Evolutionary conservation across 1,140 invertebrate species (phyloP), one percentile per base, ranked within the genome.

Genomic region (Euglossa dilemma): DNA sequence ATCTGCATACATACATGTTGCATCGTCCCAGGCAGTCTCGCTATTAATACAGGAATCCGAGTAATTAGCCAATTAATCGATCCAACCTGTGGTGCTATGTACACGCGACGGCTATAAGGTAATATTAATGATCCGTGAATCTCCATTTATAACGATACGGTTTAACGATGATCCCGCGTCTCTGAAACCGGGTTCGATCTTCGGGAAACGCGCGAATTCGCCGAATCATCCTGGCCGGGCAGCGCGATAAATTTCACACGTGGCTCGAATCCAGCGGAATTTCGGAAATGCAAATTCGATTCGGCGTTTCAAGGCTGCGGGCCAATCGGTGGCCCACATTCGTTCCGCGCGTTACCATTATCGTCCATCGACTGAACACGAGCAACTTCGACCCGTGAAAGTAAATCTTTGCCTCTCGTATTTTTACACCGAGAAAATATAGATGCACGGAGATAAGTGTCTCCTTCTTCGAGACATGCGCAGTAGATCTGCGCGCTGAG

Each of bases 11-110:
- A 3, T 16, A 18, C n/a, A 67, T 20, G 16, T 71, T 54, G 8
- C 59, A 43, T 59, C 28, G 28, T 43, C 47, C 63, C 23, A 64
- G 45, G 71, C 76, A 87, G 81, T 70, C 54, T 23, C 20, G 61
- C 74, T 70, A 86, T 89, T 74, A 87, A 87, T 83, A 79, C 72
- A 74, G 71, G 75, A 66, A 85, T 80, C 78, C 79, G 87, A 89
- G 80, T 89, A 89, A 89, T 89, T 87, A 89, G 71, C 64, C 85
- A 73, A 89, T 89, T 88, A 87, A 87, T 85, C 87, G 85, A 86
- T 86, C 78, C 57, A 52, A 54, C 72, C 69, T 73, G 84, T 45
- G 66, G 52, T 82, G 57, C 47, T n/a, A 45, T 75, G 71, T 86
- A 69, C 54, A 86, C 71, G 64, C 79, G 56, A 74, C 61, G 64